A percentile compares a stretch with the other conserved stretches of the same genome.
Conservation (phyloP, 2,113 vertebrate genomes). For the Odocoileus virginianus region DNA sequence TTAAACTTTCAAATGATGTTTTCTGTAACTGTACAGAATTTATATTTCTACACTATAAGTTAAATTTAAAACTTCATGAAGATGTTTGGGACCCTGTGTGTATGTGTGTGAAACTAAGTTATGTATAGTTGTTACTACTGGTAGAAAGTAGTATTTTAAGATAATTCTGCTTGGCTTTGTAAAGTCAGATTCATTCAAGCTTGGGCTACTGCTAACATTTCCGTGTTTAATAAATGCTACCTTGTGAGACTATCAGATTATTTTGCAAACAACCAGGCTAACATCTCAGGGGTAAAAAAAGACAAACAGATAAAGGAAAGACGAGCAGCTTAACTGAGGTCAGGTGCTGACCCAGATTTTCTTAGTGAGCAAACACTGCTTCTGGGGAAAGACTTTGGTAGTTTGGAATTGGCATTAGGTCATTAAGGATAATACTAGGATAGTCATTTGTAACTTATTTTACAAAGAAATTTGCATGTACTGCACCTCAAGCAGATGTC, state of each 20-base stretch:
- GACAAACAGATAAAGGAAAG: neutral
- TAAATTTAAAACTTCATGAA: neutral
- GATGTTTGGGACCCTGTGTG: neutral
- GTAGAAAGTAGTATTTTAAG: neutral
- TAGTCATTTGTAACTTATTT: neutral
- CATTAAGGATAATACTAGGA: neutral
- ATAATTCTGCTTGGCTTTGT: neutral
- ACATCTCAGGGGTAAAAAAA: neutral
- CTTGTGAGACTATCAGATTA: neutral
- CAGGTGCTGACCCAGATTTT: neutral
- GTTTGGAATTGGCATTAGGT: neutral
- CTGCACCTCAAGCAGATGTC: neutral
- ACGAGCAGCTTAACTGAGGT: neutral
- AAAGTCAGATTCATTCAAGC: conserved; percentile 8
- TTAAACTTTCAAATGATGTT: neutral
- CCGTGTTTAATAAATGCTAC: neutral
- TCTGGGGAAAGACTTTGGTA: neutral
- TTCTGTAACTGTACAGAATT: neutral
- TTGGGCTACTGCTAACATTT: neutral
- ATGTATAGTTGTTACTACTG: neutral
- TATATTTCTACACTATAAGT: neutral
- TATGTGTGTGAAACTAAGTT: neutral
- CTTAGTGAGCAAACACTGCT: neutral
- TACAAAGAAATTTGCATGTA: neutral
- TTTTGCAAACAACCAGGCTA: conserved; percentile 15